phyloP scores from a whole-genome alignment of 2,113 vertebrate species.

The Apaloderma vittatum region DNA sequence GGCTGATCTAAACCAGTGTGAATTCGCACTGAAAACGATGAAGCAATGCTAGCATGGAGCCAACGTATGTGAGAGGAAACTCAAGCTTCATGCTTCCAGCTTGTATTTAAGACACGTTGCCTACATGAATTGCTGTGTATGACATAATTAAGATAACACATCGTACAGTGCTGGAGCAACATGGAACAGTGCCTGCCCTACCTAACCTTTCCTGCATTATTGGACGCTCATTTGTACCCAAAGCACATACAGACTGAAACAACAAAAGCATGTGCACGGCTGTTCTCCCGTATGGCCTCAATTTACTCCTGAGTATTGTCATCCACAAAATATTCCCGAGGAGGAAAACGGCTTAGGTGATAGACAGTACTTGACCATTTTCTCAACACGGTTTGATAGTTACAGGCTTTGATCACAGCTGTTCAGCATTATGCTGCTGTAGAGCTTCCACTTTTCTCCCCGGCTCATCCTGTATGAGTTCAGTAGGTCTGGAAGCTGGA shows the following conservation, averaged over 20 bases:
- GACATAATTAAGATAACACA: neutral
- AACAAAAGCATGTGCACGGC: neutral
- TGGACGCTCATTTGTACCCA: neutral
- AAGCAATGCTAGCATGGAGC: neutral
- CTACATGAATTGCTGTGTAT: neutral
- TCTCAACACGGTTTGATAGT: neutral
- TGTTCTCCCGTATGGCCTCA: neutral
- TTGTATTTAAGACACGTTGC: neutral
- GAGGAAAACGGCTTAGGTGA: neutral
- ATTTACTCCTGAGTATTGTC: neutral
- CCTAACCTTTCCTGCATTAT: neutral
- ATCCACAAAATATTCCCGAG: neutral
- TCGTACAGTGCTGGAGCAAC: neutral
- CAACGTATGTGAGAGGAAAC: neutral
- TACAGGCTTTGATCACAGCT: neutral
- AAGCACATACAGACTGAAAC: neutral
- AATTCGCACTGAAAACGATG: neutral
- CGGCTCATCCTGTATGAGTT: neutral
- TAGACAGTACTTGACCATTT: neutral
- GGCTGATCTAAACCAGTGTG: neutral
- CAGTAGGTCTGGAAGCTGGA: neutral
- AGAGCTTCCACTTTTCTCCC: neutral
- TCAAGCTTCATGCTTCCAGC: neutral
- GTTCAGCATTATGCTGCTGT: neutral
- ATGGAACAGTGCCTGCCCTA: neutral